Conservation (phyloP, 2,797 vertebrate genomes). For the Periparus ater region DNA sequence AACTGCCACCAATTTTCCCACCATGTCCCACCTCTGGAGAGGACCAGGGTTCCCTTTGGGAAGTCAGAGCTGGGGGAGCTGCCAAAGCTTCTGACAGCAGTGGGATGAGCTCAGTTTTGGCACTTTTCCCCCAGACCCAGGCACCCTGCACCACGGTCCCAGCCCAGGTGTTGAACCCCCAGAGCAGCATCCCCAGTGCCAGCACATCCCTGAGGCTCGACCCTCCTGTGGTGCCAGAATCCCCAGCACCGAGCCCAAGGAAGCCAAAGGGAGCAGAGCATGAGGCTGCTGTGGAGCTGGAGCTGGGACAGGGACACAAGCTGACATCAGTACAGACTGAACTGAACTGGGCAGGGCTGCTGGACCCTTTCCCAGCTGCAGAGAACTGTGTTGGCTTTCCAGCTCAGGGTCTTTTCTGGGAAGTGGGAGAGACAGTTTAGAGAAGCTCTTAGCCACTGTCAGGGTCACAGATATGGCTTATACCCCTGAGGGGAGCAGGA, state of each 20-base stretch:
- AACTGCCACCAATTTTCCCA: background rate
- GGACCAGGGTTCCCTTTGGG: background rate
- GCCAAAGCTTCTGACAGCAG: fast-evolving
- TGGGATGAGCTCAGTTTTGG: background rate
- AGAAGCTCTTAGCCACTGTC: background rate
- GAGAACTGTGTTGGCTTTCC: background rate
- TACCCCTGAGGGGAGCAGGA: background rate
- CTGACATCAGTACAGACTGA: background rate
- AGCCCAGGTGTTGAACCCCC: background rate
- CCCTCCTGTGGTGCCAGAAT: background rate
- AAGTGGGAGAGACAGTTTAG: background rate
- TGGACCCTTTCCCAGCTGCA: background rate
- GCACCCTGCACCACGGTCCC: background rate
- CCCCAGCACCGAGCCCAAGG: too few relatives aligned
- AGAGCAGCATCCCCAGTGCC: background rate
- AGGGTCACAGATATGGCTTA: constrained; percentile 31
- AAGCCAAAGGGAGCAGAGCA: background rate
- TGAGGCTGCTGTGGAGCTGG: background rate
- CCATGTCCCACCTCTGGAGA: background rate
- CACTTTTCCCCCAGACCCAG: background rate
- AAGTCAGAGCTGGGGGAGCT: background rate
- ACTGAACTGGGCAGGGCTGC: background rate
- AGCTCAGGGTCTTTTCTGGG: background rate
- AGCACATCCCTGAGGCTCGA: background rate
- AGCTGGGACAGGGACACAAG: fast-evolving